Base-by-base conservation (phyloP, 37 sponge, comb jelly and placozoan species). In the Halichondria panicea region DNA sequence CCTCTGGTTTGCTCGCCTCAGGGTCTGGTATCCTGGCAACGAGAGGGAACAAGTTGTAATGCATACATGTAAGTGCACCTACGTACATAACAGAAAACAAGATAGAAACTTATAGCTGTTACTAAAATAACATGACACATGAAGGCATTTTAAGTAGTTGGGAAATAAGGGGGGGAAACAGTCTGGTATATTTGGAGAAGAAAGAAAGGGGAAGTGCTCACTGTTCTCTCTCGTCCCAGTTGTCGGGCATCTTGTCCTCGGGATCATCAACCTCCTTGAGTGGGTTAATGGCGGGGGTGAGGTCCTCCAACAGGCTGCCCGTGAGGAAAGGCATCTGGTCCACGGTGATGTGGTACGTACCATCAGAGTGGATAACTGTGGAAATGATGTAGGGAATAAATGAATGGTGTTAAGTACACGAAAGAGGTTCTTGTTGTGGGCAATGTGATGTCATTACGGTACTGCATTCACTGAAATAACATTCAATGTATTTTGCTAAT, bases 181-280 rank as follows among this genome's bases (percentile, higher is more conserved):
- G 9, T 48, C 50, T n/a, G 25, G 25, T n/a, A 58, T 58, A n/a
- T n/a, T 58, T 58, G 6, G 19, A 24, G 8, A 12, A 24, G 24
- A 22, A 58, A 24, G 6, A 12, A 48, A 48, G 52, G 52, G 15
- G 52, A 11, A 42, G 19, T 4, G 21, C 85, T 61, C 55, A 93
- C 94, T 93, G 87, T 70, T 95, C 94, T 59, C 91, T 90, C 44
- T 98, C 99, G 60, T 98, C 99, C 99, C 99, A 98, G 41, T 98
- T 94, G 7, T 69, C 73, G 7, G 99, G 99, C 76, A 81, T 95
- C 78, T 85, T 74, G 64, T 98, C 99, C 31, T 83, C 69, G 38
- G 99, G 94, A 63, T 98, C 99, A 60, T 93, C 96, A n/a, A 98
- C 93, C 82, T 98, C 94, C 53, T 87, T 69, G 22, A 87, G 84